Evolutionary conservation across 2,888 invertebrate species (phyloP), one percentile per base, ranked within the genome.

Genomic region (Chloroclysta siterata): DNA sequence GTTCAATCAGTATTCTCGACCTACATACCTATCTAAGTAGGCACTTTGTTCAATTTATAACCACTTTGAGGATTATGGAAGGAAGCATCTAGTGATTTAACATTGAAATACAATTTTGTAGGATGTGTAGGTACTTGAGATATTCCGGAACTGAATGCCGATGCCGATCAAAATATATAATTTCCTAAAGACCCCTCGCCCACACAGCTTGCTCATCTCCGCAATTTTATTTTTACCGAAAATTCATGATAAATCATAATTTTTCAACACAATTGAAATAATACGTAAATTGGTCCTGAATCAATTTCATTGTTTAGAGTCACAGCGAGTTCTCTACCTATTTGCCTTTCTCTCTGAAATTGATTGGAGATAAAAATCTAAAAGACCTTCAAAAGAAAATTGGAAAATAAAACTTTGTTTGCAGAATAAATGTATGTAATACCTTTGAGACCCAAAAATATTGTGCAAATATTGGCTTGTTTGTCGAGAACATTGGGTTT

Each of bases 361-460:
- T 46, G 14, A 55, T 54, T 54, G 63, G 54, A 44, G 48, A 64
- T 64, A 58, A 64, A 66, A 65, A 42, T 56, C 48, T 44, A 42
- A 62, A 56, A 53, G 59, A 63, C 60, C 48, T 46, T 46, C 41
- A 50, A 67, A 68, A 65, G 67, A 56, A 72, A 72, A 71, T 65
- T 69, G 66, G 57, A 60, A 65, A 44, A 60, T 52, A 47, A 63
- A 63, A 63, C 63, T 50, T 55, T 62, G 68, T 68, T 68, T 65
- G 63, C 68, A 64, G 60, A 66, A 66, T 66, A 55, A 65, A 69
- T 66, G 58, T 63, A 63, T 53, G 63, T 61, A 61, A 65, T 59
- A 61, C 60, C 56, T 62, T 55, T 15, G 36, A 42, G 47, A 14
- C 59, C 51, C 22, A 33, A 53, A 69, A 68, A 64, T 61, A 60